These are phyloP conservation scores for Ormyrus nitidulus DNA, from an alignment of 2,888 invertebrate genomes.

Conservation along the genomic window DNA sequence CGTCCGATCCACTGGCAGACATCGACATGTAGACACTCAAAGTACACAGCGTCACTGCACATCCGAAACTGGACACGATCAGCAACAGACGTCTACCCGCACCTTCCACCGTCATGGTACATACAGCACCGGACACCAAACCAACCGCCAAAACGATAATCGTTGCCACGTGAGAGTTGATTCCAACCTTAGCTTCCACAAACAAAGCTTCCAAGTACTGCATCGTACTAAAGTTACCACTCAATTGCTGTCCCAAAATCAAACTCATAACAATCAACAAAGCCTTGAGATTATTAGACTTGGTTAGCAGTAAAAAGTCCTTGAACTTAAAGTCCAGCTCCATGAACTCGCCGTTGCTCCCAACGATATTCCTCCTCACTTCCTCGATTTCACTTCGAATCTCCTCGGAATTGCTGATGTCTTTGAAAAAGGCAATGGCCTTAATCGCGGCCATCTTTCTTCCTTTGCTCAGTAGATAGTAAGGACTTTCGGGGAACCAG, in stretches of 20 bases:
- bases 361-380: constrained; percentile 62
- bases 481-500: constrained; percentile 73
- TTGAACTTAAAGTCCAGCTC: constrained; percentile 54
- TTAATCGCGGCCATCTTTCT: constrained; percentile 64
- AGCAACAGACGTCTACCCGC: constrained; percentile 77
- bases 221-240: constrained; percentile 72
- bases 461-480: constrained; percentile 67
- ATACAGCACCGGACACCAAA: constrained; percentile 69
- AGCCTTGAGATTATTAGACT: constrained; percentile 66
- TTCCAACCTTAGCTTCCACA: constrained; percentile 62
- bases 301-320: constrained; percentile 63
- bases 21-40: constrained; percentile 67
- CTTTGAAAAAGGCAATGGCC: constrained; percentile 68
- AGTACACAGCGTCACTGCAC: constrained; percentile 66
- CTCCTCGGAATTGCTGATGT: constrained; percentile 58
- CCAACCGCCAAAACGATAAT: constrained; percentile 77
- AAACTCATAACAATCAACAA: constrained; percentile 68
- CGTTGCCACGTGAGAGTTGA: constrained; percentile 71
- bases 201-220: constrained; percentile 70
- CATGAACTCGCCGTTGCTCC: constrained; percentile 51
- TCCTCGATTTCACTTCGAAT: constrained; percentile 61
- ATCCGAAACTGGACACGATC: constrained; percentile 74
- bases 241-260: constrained; percentile 72
- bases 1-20: constrained; percentile 58
- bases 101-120: constrained; percentile 74